A percentile compares a stretch with the other conserved stretches of the same genome.
Evolutionary conservation across 2,113 vertebrate species (phyloP).

Genomic region (Scatophagus argus): DNA sequence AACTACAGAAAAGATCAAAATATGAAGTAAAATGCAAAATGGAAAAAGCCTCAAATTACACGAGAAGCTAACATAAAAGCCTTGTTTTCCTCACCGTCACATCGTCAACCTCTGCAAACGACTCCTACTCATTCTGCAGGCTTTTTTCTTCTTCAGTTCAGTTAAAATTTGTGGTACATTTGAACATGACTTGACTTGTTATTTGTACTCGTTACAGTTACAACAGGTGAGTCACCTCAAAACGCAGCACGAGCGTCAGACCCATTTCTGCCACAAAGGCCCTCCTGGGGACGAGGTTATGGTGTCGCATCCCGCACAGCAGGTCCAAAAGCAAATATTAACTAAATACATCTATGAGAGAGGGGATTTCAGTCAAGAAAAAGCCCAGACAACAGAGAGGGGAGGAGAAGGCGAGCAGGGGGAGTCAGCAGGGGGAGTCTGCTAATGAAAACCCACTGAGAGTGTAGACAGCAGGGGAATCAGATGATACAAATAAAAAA

Average conservation of each 20-base stretch:
- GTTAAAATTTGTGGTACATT: neutral
- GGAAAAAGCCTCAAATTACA: no score
- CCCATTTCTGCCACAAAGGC: conserved; percentile 49
- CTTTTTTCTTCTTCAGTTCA: no score
- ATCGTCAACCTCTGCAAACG: no score
- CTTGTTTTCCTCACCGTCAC: no score
- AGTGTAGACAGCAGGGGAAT: conserved; percentile 42
- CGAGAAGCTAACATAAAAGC: no score
- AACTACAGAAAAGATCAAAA: neutral
- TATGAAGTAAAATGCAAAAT: no score
- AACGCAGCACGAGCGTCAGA: conserved; percentile 36
- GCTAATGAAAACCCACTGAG: conserved; percentile 62
- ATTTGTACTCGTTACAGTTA: neutral
- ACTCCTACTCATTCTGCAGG: no score
- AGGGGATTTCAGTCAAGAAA: conserved; percentile 25
- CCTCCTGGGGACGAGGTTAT: conserved; percentile 24
- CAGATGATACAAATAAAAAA: conserved; percentile 27
- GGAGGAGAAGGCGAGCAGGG: conserved; percentile 25
- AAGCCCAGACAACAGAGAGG: conserved; percentile 40
- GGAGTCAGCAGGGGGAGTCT: conserved; percentile 27
- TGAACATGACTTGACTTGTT: no score
- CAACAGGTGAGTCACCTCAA: conserved; percentile 30
- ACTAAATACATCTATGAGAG: conserved; percentile 16
- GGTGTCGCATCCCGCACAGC: conserved; percentile 17
- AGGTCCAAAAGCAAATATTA: conserved; percentile 20